phyloP scores from a whole-genome alignment of 1,140 invertebrate genomes.

The Palaemon carinicauda region DNA sequence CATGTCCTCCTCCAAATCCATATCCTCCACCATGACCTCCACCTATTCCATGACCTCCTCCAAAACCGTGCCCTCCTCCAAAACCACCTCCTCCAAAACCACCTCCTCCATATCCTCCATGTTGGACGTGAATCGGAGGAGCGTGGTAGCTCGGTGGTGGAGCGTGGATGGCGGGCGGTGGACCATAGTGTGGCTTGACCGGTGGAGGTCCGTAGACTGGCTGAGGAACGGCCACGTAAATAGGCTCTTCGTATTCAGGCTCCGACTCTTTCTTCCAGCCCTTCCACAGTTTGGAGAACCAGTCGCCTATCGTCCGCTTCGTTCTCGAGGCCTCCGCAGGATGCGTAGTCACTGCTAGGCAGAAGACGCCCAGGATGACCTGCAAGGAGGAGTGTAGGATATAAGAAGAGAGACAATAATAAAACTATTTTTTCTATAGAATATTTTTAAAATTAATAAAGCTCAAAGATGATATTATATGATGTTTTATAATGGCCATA shows the following conservation, averaged over 20 bases:
- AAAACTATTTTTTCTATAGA: too few species aligned
- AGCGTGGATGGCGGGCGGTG: constrained; percentile 4
- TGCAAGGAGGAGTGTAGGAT: neutral
- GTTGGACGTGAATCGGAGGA: neutral
- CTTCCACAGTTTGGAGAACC: constrained; percentile 10
- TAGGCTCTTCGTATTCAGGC: neutral
- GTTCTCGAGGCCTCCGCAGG: neutral
- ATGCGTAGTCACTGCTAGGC: neutral
- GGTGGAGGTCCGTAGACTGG: neutral
- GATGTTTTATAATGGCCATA: too few species aligned
- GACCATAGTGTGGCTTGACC: neutral
- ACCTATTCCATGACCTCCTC: neutral
- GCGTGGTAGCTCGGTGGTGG: neutral
- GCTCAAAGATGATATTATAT: too few species aligned
- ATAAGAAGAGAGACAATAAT: too few species aligned
- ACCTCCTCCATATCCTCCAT: neutral
- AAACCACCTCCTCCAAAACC: neutral
- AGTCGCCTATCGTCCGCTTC: constrained; percentile 18
- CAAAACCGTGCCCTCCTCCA: neutral
- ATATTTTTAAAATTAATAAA: too few species aligned
- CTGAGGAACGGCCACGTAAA: neutral
- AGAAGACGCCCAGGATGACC: neutral
- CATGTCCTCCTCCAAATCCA: neutral
- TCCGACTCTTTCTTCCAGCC: neutral
- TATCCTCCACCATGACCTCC: neutral